These are phyloP conservation scores for Poecilia picta DNA, from an alignment of 2,797 vertebrate genomes.

Conservation along the genomic window DNA sequence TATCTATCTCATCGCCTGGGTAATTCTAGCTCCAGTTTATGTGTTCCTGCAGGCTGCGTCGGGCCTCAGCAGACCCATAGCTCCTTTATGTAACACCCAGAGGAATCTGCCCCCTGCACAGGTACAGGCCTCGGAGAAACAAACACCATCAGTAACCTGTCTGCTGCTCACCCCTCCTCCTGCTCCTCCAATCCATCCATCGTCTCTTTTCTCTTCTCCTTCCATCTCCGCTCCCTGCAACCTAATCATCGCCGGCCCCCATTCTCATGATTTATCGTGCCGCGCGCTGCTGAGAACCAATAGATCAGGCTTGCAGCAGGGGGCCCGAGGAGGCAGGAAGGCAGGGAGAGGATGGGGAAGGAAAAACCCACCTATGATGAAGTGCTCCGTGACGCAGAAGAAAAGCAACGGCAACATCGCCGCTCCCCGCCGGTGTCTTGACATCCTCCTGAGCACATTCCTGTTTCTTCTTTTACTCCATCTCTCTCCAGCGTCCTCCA, in stretches of 20 bases:
- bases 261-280: constrained; percentile 97
- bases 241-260: constrained; percentile 89
- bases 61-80: constrained; percentile 68
- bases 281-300: constrained; percentile 85
- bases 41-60: constrained; percentile 59
- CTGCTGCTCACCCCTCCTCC: constrained; percentile 68
- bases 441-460: constrained; percentile 59
- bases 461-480: constrained; percentile 49
- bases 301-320: constrained; percentile 90
- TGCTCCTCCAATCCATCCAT: constrained; percentile 53
- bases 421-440: constrained; percentile 67
- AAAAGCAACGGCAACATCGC: constrained; percentile 69
- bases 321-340: constrained; percentile 74
- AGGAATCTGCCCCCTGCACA: constrained; percentile 75
- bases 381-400: constrained; percentile 83
- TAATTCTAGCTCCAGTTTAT: constrained; percentile 76
- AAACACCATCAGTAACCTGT: constrained; percentile 95
- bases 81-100: constrained; percentile 78
- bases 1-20: constrained; percentile 53
- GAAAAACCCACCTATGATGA: constrained; percentile 89
- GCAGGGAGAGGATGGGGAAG: constrained; percentile 72
- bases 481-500: constrained; percentile 54
- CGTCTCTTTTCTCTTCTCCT: constrained; percentile 50
- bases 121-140: constrained; percentile 79
- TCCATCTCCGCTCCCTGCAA: constrained; percentile 69